Base-by-base conservation (phyloP, 2,888 invertebrate genomes). In the Gerris lacustris region DNA sequence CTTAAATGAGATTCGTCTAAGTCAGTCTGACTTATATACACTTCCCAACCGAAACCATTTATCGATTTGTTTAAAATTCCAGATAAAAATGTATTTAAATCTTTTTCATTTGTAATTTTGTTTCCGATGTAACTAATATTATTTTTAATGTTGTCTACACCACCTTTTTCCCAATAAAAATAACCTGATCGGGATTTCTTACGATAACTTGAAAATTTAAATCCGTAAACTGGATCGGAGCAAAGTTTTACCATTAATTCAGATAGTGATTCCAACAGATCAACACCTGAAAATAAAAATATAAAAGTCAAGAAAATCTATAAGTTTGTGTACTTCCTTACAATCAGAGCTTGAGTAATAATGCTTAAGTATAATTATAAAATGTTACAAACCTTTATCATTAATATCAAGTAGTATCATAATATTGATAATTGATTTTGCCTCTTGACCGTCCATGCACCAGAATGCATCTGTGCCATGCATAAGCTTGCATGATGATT, bases 391-490 rank as follows among this genome's bases (percentile, higher is more conserved):
- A 63, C 69, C 43, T 69, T 63, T 45, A n/a, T 17, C n/a, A 6
- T 67, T 69, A 45, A 73, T 73, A 62, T 83, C 82, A 72, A 85
- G 77, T 15, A 83, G 76, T 31, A 82, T 81, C 1, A 85, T 77
- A 5, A 84, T 81, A 70, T 84, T 84, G 69, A 84, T 84, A 43
- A 84, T 77, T 63, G 82, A 82, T 70, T 80, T 80, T 0, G 82
- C 79, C 4, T 79, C 76, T 5, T 82, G 79, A 47, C 82, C 81
- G 77, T 85, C 84, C 43, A 84, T 75, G 45, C 83, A 82, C 84
- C 84, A 85, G 70, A 85, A 80, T 2, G 82, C 81, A 75, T 86
- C 85, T 7, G 82, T 81, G 64, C 85, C 85, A 55, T 82, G 80
- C 43, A 86, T 78, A 18, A 84, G 80, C 15, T 15, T 55, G 55